Percentiles rank a stretch among this genome's conserved stretches.
These are phyloP conservation scores for Bovichtus diacanthus DNA, from an alignment of 2,797 vertebrate genomes.

Conservation along the genomic window DNA sequence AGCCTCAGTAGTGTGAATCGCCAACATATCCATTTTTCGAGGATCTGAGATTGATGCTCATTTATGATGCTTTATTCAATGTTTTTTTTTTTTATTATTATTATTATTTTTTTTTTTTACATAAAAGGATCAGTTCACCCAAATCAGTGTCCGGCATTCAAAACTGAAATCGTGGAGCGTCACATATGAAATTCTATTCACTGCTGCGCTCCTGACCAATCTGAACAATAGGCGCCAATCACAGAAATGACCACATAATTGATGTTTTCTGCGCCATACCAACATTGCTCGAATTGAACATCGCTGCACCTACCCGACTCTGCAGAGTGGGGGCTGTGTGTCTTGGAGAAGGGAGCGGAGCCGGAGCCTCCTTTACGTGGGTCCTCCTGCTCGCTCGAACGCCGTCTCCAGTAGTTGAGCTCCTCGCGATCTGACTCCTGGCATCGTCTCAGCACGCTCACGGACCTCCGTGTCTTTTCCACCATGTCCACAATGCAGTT, in stretches of 20 bases:
- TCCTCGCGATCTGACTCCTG: conserved; percentile 98
- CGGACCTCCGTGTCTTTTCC: conserved; percentile 96
- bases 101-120: too few species aligned
- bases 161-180: not conserved
- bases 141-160: not conserved
- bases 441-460: conserved; percentile 95
- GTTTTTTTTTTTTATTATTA: too few species aligned
- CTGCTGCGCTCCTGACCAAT: not conserved
- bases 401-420: conserved; percentile 96
- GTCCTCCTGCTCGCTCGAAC: conserved; percentile 93
- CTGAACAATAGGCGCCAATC: not conserved
- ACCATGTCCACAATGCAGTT: conserved; percentile 99
- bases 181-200: not conserved
- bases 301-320: conserved; percentile 86
- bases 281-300: not conserved
- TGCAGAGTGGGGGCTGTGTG: conserved; percentile 91
- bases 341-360: conserved; percentile 86
- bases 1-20: not conserved
- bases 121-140: not conserved
- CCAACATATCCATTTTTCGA: not conserved
- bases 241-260: not conserved
- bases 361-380: conserved; percentile 87
- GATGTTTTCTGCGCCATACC: not conserved
- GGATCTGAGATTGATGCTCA: not conserved
- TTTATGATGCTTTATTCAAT: not conserved